Base-by-base conservation (phyloP, 2,797 vertebrate species). In the Psittacula echo region DNA sequence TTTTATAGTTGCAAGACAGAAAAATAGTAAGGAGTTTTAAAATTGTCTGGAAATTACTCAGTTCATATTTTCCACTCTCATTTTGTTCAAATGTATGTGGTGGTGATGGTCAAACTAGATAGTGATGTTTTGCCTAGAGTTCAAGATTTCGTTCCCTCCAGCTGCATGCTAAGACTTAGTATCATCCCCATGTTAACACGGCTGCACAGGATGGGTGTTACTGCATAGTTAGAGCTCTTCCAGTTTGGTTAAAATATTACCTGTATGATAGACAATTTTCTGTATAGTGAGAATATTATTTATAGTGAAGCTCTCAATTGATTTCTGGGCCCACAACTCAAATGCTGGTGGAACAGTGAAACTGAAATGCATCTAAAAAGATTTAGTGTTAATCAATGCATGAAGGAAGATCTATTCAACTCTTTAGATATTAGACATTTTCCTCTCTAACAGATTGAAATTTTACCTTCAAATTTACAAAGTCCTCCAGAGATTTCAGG, bases 331-430 rank as follows among this genome's bases (percentile, higher is more conserved):
- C 85, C 96, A 78, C 48, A 92, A 91, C 56, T 86, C 60, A 96
- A 91, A 82, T 90, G n/a, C 34, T 68, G 80, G 44, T 56, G 87
- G 70, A 95, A 87, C 2, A 56, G 70, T 88, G 90, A 91, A 95
- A 54, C 39, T 95, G 87, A 97, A 95, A 94, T 62, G 82, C 54
- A 93, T 91, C 61, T 93, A 85, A 92, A 95, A 95, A 96, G 78
- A 97, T 97, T 92, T 96, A 96, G n/a, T 87, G 87, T 93, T 96
- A 95, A 92, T 94, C 89, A 96, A 66, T 83, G 41, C 39, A 87
- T 89, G 26, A 45, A 96, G 21, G 34, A 34, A 96, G 97, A 95
- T 93, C 58, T 90, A 90, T 95, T 89, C 54, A 85, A 74, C 66
- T 86, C 58, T 90, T 88, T 94, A 94, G 75, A 96, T 65, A 94